Evolutionary conservation across 2,113 vertebrate species (phyloP).

Genomic region (Balaenoptera acutorostrata): DNA sequence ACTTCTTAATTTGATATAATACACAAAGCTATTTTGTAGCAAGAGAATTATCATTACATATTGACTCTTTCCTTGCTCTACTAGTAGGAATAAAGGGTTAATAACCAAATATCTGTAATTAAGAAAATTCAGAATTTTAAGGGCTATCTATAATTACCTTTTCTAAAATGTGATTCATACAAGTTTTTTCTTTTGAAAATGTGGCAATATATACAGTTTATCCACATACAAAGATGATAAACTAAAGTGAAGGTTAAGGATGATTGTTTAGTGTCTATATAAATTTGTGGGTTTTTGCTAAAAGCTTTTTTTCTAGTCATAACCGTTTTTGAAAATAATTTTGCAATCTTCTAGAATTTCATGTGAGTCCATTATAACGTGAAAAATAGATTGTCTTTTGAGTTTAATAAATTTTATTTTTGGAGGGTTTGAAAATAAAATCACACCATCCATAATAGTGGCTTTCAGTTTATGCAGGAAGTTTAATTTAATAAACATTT

Average conservation of each 20-base stretch:
- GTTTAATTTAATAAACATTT: constrained; percentile 12
- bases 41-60: neutral
- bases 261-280: neutral
- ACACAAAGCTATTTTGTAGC: neutral
- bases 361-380: neutral
- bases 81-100: neutral
- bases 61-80: neutral
- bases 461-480: neutral
- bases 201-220: neutral
- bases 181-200: neutral
- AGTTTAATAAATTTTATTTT: neutral
- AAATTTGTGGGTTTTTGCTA: neutral
- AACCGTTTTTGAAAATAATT: neutral
- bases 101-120: neutral
- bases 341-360: neutral
- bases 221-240: neutral
- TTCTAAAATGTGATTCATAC: neutral
- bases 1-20: neutral
- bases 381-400: neutral
- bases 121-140: neutral
- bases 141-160: neutral
- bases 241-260: neutral
- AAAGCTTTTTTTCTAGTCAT: neutral
- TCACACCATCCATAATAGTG: neutral
- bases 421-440: neutral